Evolutionary conservation across 1,140 invertebrate genomes (phyloP).

Genomic region (Tachypleus tridentatus): DNA sequence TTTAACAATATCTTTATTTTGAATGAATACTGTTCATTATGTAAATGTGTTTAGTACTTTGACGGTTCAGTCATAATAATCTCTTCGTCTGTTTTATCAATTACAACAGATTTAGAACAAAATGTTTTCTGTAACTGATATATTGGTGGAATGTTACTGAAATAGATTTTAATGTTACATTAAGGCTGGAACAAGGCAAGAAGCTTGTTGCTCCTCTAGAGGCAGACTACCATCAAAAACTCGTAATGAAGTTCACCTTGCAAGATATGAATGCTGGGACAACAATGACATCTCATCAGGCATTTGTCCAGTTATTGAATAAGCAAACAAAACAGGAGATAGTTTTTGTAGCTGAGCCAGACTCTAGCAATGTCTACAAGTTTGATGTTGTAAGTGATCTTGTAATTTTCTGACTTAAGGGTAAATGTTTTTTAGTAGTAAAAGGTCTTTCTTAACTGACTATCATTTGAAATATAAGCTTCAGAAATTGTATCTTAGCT

Average conservation of each 20-base stretch:
- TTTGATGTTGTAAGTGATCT: conserved; percentile 63
- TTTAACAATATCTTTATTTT: too few relatives aligned
- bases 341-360: conserved; percentile 85
- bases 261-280: conserved; percentile 55
- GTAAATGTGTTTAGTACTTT: too few relatives aligned
- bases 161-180: too few relatives aligned
- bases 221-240: conserved; percentile 78
- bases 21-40: too few relatives aligned
- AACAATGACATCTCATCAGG: conserved; percentile 71
- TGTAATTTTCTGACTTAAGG: too few relatives aligned
- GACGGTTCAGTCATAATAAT: too few relatives aligned
- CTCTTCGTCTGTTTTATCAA: too few relatives aligned
- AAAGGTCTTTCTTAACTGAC: not conserved
- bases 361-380: conserved; percentile 64
- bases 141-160: too few relatives aligned
- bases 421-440: not conserved
- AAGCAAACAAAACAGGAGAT: conserved; percentile 54
- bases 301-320: conserved; percentile 68
- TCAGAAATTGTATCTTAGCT: not conserved
- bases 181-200: conserved; percentile 48
- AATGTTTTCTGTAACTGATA: too few relatives aligned
- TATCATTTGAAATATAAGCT: not conserved
- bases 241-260: conserved; percentile 67
- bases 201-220: conserved; percentile 51
- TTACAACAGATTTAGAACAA: too few relatives aligned